These are phyloP conservation scores for Pentamera pediparva DNA, from an alignment of 53 echinoderm and acorn worm genomes.

Conservation along the genomic window DNA sequence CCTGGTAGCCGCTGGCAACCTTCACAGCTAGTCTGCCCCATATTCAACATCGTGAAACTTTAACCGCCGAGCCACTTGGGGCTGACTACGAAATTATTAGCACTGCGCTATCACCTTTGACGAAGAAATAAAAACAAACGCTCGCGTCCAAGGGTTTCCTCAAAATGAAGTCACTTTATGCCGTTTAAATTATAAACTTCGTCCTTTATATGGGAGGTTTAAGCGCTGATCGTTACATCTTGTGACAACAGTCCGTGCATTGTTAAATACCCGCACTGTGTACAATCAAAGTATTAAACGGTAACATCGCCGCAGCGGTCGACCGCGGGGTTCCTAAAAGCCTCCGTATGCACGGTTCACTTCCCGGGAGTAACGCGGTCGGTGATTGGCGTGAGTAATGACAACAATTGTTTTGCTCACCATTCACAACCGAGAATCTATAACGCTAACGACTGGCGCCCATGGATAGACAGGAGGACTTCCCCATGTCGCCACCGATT, in stretches of 20 bases:
- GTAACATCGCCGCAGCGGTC: too few relatives aligned
- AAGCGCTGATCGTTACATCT: too few relatives aligned
- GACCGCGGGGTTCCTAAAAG: too few relatives aligned
- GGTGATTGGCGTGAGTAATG: conserved; percentile 29
- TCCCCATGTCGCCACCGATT: conserved; percentile 31
- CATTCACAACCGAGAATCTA: conserved; percentile 20
- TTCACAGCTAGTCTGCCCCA: neutral
- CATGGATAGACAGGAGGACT: conserved; percentile 27
- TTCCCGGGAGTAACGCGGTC: conserved; percentile 10
- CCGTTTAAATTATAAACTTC: too few relatives aligned
- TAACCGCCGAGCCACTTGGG: conserved; percentile 1
- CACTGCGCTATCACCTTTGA: conserved; percentile 8
- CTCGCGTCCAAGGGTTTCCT: neutral
- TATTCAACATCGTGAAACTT: neutral
- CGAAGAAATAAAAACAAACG: conserved; percentile 23
- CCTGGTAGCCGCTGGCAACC: neutral
- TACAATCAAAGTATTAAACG: too few relatives aligned
- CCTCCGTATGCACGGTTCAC: conserved; percentile 4
- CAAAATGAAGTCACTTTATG: neutral
- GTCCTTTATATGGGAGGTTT: too few relatives aligned
- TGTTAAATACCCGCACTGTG: too few relatives aligned
- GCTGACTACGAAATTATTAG: conserved; percentile 17
- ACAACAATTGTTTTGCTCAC: conserved; percentile 27
- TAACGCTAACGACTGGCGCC: conserved; percentile 33
- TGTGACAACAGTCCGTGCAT: too few relatives aligned